A percentile compares a stretch with the other conserved stretches of the same genome.
These are phyloP conservation scores for Crotalus helleri DNA, from an alignment of 2,113 vertebrate species.

Conservation along the genomic window DNA sequence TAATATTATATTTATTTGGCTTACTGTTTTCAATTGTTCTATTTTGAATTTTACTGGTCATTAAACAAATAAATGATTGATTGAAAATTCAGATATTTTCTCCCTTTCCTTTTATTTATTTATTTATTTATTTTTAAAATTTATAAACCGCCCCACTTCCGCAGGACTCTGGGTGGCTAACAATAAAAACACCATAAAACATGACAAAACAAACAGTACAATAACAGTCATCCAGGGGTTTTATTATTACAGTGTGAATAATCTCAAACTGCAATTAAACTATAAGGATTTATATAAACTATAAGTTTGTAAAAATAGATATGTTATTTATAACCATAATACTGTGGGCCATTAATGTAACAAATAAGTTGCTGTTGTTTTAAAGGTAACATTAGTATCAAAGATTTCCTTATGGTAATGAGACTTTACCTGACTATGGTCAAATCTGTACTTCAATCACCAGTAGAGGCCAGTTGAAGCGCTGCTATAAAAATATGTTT, in stretches of 20 bases:
- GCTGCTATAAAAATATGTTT: background rate
- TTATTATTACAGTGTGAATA: background rate
- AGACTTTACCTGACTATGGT: conserved; percentile 20
- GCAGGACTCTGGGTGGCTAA: too few species aligned
- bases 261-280: background rate
- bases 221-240: too few species aligned
- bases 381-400: background rate
- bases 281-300: background rate
- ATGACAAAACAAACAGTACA: too few species aligned
- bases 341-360: background rate
- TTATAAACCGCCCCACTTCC: too few species aligned
- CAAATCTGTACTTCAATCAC: background rate
- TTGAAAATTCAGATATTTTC: background rate
- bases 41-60: background rate
- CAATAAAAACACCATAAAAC: too few species aligned
- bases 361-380: background rate
- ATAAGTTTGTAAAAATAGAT: background rate
- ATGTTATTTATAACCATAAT: conserved; percentile 3
- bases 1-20: background rate
- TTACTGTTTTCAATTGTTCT: background rate
- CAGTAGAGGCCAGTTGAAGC: background rate
- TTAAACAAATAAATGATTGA: background rate
- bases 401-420: background rate
- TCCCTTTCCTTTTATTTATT: background rate
- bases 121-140: too few species aligned